Evolutionary conservation across 92 coral and sea anemone species (phyloP), one percentile per base, ranked within the genome.

Genomic region (Desmophyllum pertusum): DNA sequence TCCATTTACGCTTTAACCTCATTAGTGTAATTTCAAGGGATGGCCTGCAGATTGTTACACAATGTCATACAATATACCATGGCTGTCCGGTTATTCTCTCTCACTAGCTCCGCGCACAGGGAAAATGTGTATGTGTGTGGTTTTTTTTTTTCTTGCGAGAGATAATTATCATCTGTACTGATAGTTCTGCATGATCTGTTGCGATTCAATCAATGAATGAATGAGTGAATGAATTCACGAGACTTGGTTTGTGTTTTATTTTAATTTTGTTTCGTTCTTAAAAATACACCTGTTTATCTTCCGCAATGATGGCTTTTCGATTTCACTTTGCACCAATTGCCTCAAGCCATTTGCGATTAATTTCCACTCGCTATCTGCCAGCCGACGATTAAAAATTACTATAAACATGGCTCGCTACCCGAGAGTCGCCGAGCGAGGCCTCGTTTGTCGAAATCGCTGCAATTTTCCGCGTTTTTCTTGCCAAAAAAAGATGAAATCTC

Each of bases 231-330:
- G 64, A 38, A 82, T 82, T 30, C 72, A 53, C 42, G 86, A 33
- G 35, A 59, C 67, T 41, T 18, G 21, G 36, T 66, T 55, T 65
- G 15, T 57, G 79, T 59, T 62, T 82, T 82, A 42, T 55, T 82
- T 72, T 69, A 52, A 67, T 46, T 80, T 80, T 38, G 75, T 46
- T 30, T 50, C 65, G 46, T 30, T 69, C 53, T 51, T 14, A 35
- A 68, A 37, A n/a, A 55, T 80, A 35, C 84, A 80, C 84, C 86
- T 82, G 86, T 82, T 82, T 55, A 73, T 80, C 76, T 36, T 46
- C 66, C 31, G 42, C 77, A 80, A 52, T 73, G 86, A 73, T 55
- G 71, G 71, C 55, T 71, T 82, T 82, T 82, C 86, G 86, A 82
- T 71, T 82, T 62, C 59, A 72, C 45, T 71, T 71, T 82, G 68